Evolutionary conservation across 2,888 invertebrate genomes (phyloP).

Genomic region (Chaitophorus viminalis): DNA sequence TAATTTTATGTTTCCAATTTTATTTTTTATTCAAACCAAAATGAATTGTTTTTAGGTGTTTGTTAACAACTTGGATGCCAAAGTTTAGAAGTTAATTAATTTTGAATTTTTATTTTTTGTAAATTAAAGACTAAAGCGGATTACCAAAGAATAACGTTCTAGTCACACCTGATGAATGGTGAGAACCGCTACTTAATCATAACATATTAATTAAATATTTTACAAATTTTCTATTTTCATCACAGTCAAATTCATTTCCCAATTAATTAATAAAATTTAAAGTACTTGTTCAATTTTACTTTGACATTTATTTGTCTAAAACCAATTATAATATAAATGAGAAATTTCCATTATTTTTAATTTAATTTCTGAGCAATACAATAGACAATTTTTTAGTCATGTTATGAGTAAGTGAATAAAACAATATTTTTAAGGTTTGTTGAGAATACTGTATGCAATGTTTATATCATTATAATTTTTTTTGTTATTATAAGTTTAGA

Average conservation of each 20-base stretch:
- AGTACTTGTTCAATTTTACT: background rate
- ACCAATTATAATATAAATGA: background rate
- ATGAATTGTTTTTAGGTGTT: constrained; percentile 62
- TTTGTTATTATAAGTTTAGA: constrained; percentile 30
- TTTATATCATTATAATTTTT: constrained; percentile 1
- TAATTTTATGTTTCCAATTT: constrained; percentile 19
- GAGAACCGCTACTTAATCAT: constrained; percentile 44
- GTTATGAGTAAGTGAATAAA: background rate
- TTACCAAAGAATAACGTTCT: constrained; percentile 59
- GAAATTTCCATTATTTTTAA: background rate
- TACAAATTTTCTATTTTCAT: background rate
- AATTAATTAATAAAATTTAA: background rate
- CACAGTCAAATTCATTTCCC: background rate
- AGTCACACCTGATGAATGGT: constrained; percentile 57
- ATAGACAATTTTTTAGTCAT: constrained; percentile 16
- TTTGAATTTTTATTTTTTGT: constrained; percentile 39
- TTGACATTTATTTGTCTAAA: background rate
- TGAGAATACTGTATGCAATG: background rate
- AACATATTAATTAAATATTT: background rate
- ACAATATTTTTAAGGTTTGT: constrained; percentile 1
- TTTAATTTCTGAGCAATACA: background rate
- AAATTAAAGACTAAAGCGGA: constrained; percentile 53
- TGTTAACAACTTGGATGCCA: constrained; percentile 58
- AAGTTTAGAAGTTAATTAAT: constrained; percentile 53
- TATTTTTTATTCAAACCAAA: constrained; percentile 54